Percentiles rank a stretch among this genome's conserved stretches.
phyloP scores from a whole-genome alignment of 64 coral and sea anemone genomes.

The Astreopora myriophthalma region DNA sequence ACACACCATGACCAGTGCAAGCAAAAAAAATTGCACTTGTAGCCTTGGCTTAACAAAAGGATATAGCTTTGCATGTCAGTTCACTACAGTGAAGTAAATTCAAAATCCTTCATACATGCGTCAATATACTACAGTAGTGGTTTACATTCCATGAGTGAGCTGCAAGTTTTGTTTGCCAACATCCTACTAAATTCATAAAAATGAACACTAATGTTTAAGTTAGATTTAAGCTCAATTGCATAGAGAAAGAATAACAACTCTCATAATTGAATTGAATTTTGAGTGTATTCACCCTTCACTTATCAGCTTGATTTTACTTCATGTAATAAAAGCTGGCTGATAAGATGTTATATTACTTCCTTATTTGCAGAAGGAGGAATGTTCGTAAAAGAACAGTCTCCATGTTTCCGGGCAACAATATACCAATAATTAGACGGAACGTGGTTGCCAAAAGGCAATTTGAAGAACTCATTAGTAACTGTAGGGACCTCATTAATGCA shows the following conservation, averaged over 20 bases:
- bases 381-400: background rate
- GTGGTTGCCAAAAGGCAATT: background rate
- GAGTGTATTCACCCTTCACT: background rate
- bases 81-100: background rate
- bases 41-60: constrained; percentile 2
- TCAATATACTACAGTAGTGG: background rate
- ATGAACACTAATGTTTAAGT: background rate
- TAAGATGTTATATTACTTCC: background rate
- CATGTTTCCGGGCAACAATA: constrained; percentile 26
- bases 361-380: background rate
- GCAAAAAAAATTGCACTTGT: background rate
- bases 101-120: background rate
- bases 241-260: background rate
- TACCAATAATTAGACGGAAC: background rate
- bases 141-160: no score
- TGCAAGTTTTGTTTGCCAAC: background rate
- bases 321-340: background rate
- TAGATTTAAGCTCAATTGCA: background rate
- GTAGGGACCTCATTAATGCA: background rate
- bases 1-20: background rate
- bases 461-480: constrained; percentile 13
- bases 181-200: background rate
- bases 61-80: background rate
- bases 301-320: background rate
- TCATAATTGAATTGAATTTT: background rate